A percentile compares a stretch with the other conserved stretches of the same genome.
Conservation (phyloP, 2,888 invertebrate species). For the Halocaridina rubra region DNA sequence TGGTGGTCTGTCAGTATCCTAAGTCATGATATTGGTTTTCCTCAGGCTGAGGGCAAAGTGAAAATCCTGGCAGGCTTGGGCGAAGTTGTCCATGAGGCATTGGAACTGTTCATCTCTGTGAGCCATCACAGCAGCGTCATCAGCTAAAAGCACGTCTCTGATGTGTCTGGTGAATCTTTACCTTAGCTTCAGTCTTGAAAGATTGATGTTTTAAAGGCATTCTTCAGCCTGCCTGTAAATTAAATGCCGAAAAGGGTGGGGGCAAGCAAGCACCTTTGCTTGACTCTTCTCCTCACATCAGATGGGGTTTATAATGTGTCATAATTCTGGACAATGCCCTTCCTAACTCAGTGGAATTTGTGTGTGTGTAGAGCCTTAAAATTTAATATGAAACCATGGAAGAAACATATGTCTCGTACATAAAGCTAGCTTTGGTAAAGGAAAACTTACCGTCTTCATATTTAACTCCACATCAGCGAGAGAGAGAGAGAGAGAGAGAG, state of each 20-base stretch:
- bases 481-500: too few relatives aligned
- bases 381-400: too few relatives aligned
- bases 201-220: constrained; percentile 11
- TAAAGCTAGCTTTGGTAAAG: too few relatives aligned
- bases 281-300: not conserved
- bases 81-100: constrained; percentile 1
- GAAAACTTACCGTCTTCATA: too few relatives aligned
- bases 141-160: constrained; percentile 23
- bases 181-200: not conserved
- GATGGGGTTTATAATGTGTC: not conserved
- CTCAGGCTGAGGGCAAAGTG: constrained; percentile 16
- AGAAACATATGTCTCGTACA: too few relatives aligned
- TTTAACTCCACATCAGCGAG: too few relatives aligned
- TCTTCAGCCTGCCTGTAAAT: constrained; percentile 1
- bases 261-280: constrained; percentile 13
- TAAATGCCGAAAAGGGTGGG: constrained; percentile 18
- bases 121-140: not conserved
- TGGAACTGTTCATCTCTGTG: constrained; percentile 12
- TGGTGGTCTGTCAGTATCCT: not conserved
- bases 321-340: not conserved
- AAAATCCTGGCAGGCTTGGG: constrained; percentile 15
- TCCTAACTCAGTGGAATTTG: too few relatives aligned
- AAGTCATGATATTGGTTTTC: constrained; percentile 16
- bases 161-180: too few relatives aligned
- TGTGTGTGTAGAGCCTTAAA: too few relatives aligned